These are phyloP conservation scores for Coluber constrictor DNA, from an alignment of 2,797 vertebrate species.

Conservation along the genomic window DNA sequence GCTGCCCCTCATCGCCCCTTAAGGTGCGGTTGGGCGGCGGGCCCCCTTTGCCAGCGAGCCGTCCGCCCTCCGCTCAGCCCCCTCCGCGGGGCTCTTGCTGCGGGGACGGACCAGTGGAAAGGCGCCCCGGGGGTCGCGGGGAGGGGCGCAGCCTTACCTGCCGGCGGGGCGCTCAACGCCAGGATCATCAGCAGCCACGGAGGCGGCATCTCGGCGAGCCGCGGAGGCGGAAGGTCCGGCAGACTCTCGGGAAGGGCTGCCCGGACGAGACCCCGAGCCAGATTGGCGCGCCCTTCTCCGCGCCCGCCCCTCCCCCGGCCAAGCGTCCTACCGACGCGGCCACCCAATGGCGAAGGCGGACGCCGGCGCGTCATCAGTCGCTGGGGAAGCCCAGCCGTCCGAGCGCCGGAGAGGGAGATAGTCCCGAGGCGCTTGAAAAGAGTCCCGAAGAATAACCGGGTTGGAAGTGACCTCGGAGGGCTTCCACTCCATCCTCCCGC, in stretches of 20 bases:
- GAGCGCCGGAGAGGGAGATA: background rate
- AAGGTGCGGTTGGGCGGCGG: background rate
- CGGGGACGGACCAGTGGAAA: fast-evolving
- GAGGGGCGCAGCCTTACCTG: background rate
- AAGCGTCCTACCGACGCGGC: too few relatives aligned
- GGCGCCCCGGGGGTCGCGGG: too few relatives aligned
- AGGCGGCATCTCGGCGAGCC: background rate
- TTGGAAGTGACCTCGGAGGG: too few relatives aligned
- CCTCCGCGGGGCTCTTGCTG: background rate
- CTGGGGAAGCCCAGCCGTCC: background rate
- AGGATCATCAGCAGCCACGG: background rate
- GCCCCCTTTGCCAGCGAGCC: background rate
- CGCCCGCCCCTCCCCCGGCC: background rate
- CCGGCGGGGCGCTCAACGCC: background rate
- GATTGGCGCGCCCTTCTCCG: background rate
- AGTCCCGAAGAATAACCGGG: too few relatives aligned
- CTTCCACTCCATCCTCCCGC: too few relatives aligned
- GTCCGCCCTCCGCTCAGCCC: too few relatives aligned
- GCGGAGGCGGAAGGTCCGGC: too few relatives aligned
- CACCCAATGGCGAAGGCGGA: background rate
- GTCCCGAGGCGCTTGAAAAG: too few relatives aligned
- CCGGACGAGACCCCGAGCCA: background rate
- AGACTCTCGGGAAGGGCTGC: background rate
- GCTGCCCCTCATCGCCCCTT: background rate
- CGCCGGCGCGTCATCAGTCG: background rate